These are phyloP conservation scores for Probaryconus sp. DNA, from an alignment of 1,140 invertebrate species.

Conservation along the genomic window DNA sequence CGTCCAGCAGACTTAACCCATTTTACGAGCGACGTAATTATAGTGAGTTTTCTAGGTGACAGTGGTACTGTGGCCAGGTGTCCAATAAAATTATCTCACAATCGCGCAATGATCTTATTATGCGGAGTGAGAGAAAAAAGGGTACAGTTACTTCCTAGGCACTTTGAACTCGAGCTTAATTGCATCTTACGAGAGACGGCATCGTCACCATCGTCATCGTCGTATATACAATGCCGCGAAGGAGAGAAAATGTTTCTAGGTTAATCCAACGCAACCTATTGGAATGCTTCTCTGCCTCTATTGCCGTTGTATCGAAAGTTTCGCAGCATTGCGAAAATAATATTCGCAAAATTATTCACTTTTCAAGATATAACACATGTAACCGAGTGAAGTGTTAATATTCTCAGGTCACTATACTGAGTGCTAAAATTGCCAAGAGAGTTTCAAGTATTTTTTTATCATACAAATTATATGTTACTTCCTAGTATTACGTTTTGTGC, in stretches of 20 bases:
- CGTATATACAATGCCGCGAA: constrained; percentile 46
- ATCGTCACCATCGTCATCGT: constrained; percentile 56
- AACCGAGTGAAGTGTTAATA: constrained; percentile 7
- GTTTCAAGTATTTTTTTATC: no score
- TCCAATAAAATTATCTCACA: constrained; percentile 55
- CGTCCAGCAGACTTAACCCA: no score
- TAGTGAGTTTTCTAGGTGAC: constrained; percentile 9
- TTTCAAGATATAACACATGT: constrained; percentile 47
- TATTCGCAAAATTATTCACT: constrained; percentile 61
- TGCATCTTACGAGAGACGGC: constrained; percentile 54
- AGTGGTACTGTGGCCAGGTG: constrained; percentile 24
- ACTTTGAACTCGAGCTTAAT: constrained; percentile 61
- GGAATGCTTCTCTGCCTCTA: constrained; percentile 60
- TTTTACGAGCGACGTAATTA: no score
- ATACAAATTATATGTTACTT: no score
- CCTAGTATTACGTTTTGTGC: no score
- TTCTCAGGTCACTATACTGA: constrained; percentile 30
- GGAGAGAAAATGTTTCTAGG: constrained; percentile 65
- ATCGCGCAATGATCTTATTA: constrained; percentile 51
- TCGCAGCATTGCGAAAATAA: constrained; percentile 61
- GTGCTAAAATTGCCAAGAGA: no score
- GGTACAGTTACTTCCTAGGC: constrained; percentile 66
- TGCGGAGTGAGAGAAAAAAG: constrained; percentile 51
- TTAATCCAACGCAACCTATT: constrained; percentile 60
- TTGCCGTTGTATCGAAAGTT: constrained; percentile 61